A percentile compares a stretch with the other conserved stretches of the same genome.
Conservation (phyloP, 2,797 vertebrate species). For the Halcyon smyrnensis region DNA sequence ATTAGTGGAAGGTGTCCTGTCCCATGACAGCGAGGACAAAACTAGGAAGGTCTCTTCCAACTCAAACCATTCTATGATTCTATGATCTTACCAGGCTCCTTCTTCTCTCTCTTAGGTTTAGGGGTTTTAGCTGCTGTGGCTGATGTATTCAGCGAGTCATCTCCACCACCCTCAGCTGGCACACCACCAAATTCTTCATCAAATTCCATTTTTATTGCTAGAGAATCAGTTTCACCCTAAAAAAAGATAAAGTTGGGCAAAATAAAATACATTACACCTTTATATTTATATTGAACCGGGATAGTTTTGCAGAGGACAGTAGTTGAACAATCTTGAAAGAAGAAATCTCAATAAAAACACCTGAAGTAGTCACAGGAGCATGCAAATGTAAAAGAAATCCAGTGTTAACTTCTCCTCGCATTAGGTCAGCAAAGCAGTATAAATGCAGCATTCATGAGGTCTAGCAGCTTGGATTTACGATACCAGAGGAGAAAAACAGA, state of each 20-base stretch:
- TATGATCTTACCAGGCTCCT: slow-evolving; percentile 87
- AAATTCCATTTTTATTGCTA: slow-evolving; percentile 88
- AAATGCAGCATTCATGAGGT: not conserved
- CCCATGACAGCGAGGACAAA: too few species aligned
- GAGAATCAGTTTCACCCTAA: slow-evolving; percentile 87
- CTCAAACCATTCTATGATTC: not conserved
- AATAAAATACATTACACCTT: not conserved
- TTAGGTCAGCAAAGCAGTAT: not conserved
- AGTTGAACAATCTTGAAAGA: not conserved
- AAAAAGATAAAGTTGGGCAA: slow-evolving; percentile 27
- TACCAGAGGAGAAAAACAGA: not conserved
- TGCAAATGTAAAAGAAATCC: not conserved
- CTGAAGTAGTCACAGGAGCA: not conserved
- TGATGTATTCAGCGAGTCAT: slow-evolving; percentile 80
- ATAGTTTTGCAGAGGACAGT: not conserved
- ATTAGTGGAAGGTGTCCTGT: not conserved
- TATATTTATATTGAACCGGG: not conserved
- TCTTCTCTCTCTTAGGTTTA: slow-evolving; percentile 92
- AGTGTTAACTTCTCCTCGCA: not conserved
- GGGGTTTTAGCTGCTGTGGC: slow-evolving; percentile 75
- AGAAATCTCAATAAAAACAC: not conserved
- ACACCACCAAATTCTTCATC: slow-evolving; percentile 88
- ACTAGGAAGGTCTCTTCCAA: too few species aligned
- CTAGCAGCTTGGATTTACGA: not conserved
- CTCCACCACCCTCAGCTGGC: slow-evolving; percentile 81